Conservation (phyloP, 1,140 invertebrate genomes). For the Centruroides vittatus region DNA sequence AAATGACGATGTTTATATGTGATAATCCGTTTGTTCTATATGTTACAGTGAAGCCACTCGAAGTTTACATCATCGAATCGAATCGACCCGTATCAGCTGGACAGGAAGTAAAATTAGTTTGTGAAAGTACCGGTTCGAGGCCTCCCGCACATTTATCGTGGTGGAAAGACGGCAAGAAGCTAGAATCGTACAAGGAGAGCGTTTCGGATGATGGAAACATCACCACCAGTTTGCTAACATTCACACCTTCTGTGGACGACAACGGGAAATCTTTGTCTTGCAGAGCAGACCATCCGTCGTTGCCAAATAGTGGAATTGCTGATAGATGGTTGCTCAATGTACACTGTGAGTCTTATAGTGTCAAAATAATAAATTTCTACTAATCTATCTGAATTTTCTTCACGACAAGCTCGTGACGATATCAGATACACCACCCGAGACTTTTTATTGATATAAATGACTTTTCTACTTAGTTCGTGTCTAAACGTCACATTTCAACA, state of each 20-base stretch:
- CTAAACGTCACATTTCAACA: no score
- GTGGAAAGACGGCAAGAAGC: constrained; percentile 15
- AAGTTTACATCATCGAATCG: constrained; percentile 58
- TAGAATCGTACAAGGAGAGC: constrained; percentile 23
- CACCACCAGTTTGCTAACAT: constrained; percentile 64
- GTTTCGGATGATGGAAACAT: constrained; percentile 38
- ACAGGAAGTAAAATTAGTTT: constrained; percentile 9
- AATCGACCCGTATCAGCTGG: constrained; percentile 31
- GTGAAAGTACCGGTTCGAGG: constrained; percentile 17
- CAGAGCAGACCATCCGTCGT: constrained; percentile 60
- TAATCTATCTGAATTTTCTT: no score
- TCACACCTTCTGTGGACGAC: constrained; percentile 57
- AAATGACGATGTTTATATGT: no score
- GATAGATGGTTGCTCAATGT: constrained; percentile 70
- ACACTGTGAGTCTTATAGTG: constrained; percentile 49
- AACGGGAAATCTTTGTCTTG: constrained; percentile 64
- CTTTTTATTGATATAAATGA: no score
- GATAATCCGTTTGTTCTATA: constrained; percentile 15
- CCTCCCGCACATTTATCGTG: constrained; percentile 18
- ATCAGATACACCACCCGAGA: no score
- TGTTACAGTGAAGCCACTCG: constrained; percentile 61
- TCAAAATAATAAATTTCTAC: no score
- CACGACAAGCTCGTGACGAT: no score
- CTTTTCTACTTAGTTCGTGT: no score
- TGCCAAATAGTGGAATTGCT: constrained; percentile 43